Base-by-base conservation (phyloP, 2,797 vertebrate genomes). In the Lerista edwardsae region DNA sequence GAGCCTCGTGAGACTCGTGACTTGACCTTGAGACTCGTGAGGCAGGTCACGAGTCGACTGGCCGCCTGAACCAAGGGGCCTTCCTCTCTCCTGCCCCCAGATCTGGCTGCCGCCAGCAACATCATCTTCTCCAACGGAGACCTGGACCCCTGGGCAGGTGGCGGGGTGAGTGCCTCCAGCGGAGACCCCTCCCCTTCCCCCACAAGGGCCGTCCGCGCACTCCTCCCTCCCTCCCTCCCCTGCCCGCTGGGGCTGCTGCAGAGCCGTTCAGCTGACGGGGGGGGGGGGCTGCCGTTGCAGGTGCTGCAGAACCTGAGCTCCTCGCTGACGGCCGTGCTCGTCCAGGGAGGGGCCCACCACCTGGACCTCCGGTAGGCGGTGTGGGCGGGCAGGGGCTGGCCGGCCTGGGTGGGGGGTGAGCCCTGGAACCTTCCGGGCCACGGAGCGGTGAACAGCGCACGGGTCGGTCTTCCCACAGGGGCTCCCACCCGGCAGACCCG, bases 121-220 rank as follows among this genome's bases (percentile, higher is more conserved):
- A 98, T 99, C 0, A 98, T 99, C 82, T 99, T 99, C 95, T 99
- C 98, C 77, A 99, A 99, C 0, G 98, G 98, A 44, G 97, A 98
- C 87, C 94, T 99, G 93, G 98, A 99, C 93, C 98, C 98, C 0
- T 99, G 98, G 98, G 98, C 98, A 10, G 96, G 98, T 1, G 98
- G 98, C 15, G 98, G 98, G 95, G 98, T 99, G 95, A 97, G 97
- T 82, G 61, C 0, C 0, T 29, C 15, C 3, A 27, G 2, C 2
- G 36, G 29, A 8, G 34, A 21, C 4, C 14, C 6, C 27, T 1
- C 44, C 41, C 41, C 29, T 29, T 27, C 7, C 29, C 15, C 72
- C 72, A 51, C 8, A 59, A 17, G 4, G n/a, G n/a, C n/a, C n/a
- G n/a, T n/a, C n/a, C n/a, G n/a, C n/a, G n/a, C n/a, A n/a, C n/a